Conservation (phyloP, 35 echinoderm and acorn worm genomes). For the Apostichopus californicus region DNA sequence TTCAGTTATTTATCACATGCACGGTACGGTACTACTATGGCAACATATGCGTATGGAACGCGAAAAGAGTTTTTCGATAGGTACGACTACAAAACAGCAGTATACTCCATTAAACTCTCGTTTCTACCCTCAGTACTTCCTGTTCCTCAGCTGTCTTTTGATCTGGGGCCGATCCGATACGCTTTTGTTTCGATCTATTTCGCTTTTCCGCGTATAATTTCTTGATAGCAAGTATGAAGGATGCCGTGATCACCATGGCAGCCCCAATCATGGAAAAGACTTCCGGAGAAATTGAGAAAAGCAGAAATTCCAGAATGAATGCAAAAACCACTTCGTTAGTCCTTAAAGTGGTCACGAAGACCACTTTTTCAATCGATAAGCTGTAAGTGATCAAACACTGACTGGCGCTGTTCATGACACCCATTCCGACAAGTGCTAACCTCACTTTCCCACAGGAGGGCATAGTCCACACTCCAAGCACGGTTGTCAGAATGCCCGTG, state of each 20-base stretch:
- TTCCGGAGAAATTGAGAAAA: background rate
- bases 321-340: slow-evolving; percentile 27
- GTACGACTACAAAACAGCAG: too few relatives aligned
- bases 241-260: background rate
- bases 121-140: background rate
- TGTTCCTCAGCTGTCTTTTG: background rate
- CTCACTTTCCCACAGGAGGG: background rate
- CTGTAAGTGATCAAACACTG: slow-evolving; percentile 15
- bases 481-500: background rate
- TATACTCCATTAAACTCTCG: background rate
- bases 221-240: background rate
- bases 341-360: background rate
- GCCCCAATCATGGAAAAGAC: background rate
- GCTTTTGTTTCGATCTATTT: background rate
- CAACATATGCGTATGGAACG: too few relatives aligned
- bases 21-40: too few relatives aligned
- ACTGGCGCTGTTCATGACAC: background rate
- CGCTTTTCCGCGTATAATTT: background rate
- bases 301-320: background rate
- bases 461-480: background rate
- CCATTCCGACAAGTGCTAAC: background rate
- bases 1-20: too few relatives aligned
- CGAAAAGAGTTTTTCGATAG: too few relatives aligned
- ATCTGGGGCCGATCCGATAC: background rate
- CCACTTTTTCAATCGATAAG: background rate